phyloP scores from a whole-genome alignment of 2,888 invertebrate species.

The Schizotus pectinicornis region DNA sequence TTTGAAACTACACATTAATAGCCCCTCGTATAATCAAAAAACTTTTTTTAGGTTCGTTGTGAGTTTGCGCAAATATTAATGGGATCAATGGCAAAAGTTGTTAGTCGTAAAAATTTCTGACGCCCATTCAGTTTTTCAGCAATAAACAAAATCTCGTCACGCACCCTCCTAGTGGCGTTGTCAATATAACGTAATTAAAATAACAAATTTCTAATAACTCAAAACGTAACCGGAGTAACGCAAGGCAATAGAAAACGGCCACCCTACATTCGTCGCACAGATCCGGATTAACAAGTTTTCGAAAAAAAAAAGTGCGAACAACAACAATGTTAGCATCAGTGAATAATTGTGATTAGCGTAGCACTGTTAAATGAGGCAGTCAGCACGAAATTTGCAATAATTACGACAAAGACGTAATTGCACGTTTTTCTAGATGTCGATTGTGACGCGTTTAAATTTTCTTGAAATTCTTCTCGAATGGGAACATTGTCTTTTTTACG shows the following conservation, averaged over 20 bases:
- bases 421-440: not conserved
- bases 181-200: conserved; percentile 42
- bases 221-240: conserved; percentile 34
- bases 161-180: conserved; percentile 12
- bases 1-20: no score
- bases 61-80: no score
- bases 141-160: not conserved
- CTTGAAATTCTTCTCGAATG: not conserved
- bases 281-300: conserved; percentile 15
- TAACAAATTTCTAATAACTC: conserved; percentile 42
- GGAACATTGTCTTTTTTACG: not conserved
- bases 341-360: not conserved
- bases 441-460: not conserved
- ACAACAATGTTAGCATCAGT: not conserved
- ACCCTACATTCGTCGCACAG: conserved; percentile 30
- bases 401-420: not conserved
- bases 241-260: conserved; percentile 26
- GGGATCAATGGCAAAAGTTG: no score
- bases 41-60: no score
- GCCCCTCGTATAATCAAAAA: no score
- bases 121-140: no score
- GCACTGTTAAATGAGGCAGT: not conserved
- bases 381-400: not conserved
- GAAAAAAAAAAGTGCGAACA: not conserved
- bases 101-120: no score